Percentiles rank a stretch among this genome's conserved stretches.
These are phyloP conservation scores for Gymnoscelis rufifasciata DNA, from an alignment of 2,888 invertebrate genomes.

Conservation along the genomic window DNA sequence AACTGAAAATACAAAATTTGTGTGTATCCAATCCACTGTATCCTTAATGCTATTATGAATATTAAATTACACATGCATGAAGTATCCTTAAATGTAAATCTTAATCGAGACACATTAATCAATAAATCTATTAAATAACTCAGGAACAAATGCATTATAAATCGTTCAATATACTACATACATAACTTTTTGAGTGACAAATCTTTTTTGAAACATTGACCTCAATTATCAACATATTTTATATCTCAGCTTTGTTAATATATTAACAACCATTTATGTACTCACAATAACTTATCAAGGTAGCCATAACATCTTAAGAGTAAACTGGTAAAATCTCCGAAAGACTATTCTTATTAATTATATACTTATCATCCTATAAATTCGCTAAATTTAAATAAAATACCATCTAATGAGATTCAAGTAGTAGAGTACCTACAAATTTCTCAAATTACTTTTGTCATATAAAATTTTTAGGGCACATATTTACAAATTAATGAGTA, in stretches of 20 bases:
- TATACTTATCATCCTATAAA: conserved; percentile 69
- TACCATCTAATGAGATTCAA: conserved; percentile 79
- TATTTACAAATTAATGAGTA: conserved; percentile 75
- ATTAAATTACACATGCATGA: conserved; percentile 68
- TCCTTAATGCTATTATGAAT: conserved; percentile 51
- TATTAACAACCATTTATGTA: conserved; percentile 72
- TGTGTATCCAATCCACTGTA: conserved; percentile 53
- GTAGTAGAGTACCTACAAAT: conserved; percentile 66
- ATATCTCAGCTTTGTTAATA: conserved; percentile 66
- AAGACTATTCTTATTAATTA: conserved; percentile 53
- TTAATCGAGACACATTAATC: conserved; percentile 55
- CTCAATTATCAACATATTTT: conserved; percentile 59
- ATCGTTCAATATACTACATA: conserved; percentile 59
- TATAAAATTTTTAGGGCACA: conserved; percentile 38
- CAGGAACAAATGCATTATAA: conserved; percentile 79
- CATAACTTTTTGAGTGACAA: conserved; percentile 51
- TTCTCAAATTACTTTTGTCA: conserved; percentile 52
- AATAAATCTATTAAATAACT: conserved; percentile 77
- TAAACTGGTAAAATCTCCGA: conserved; percentile 76
- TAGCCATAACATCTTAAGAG: conserved; percentile 70
- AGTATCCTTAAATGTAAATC: conserved; percentile 36
- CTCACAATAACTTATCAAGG: conserved; percentile 64
- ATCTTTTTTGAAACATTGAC: conserved; percentile 62
- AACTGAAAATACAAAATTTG: too few species aligned
- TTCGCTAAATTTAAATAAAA: conserved; percentile 73